Evolutionary conservation across 1,140 invertebrate species (phyloP), one percentile per base, ranked within the genome.

Genomic region (Dufourea novaeangliae): DNA sequence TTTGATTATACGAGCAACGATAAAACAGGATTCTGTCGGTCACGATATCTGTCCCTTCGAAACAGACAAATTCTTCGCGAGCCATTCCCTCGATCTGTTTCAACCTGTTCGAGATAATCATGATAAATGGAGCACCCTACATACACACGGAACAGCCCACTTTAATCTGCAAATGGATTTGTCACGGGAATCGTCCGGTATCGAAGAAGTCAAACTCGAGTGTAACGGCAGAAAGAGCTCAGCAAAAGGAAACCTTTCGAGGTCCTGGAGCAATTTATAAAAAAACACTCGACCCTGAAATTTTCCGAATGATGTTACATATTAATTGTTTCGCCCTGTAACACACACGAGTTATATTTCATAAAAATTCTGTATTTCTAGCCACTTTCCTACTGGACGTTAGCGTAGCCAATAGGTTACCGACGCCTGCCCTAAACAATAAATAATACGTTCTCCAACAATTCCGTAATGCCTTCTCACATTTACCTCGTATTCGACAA

Each of bases 91-190:
- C 46, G 20, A 1, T n/a, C 20, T n/a, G 46, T 50, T 17, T 17
- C 8, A 27, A 27, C 22, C 22, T 27, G 25, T 29, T 56, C 52
- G 22, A 1, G 52, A 10, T 56, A 56, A 56, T 29, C 22, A 12
- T 27, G 52, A 27, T 27, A 27, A 56, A 56, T 56, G 22, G 25
- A 11, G 2, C 25, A 12, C 12, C 25, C 52, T 12, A 25, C 17
- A 14, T 4, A 27, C 44, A 14, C 46, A 17, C 25, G 4, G 22
- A 56, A 27, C 25, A 56, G 29, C 52, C 22, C 52, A 29, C 25
- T 56, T 56, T 56, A 56, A 56, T 56, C 12, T 56, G 22, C 52
- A 56, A 56, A 56, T 56, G 52, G 52, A 56, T 22, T 56, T 27
- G 29, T 25, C 52, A 14, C 12, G 52, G 25, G 12, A 12, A 29